Conservation (phyloP, 2,888 invertebrate genomes). For the Ormyrus nitidulus region DNA sequence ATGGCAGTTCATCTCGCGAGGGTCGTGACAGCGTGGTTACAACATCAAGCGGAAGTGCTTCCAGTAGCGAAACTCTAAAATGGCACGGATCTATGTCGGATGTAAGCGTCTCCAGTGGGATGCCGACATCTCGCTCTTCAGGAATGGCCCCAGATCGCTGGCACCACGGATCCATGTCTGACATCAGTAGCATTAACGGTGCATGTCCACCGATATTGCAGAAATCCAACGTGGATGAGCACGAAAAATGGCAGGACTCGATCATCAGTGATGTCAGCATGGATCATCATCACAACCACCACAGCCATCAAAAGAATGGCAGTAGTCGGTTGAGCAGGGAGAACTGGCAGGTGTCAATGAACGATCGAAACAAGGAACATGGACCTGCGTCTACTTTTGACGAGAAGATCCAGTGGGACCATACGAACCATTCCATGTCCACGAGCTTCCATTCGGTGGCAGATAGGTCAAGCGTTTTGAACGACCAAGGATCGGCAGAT, state of each 20-base stretch:
- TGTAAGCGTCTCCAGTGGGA: constrained; percentile 76
- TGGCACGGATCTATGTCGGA: constrained; percentile 82
- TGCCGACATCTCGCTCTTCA: constrained; percentile 62
- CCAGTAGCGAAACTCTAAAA: constrained; percentile 86
- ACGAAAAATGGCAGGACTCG: constrained; percentile 49
- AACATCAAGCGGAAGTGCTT: constrained; percentile 80
- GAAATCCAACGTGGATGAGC: constrained; percentile 55
- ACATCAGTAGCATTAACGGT: constrained; percentile 70
- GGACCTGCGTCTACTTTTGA: constrained; percentile 46
- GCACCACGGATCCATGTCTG: constrained; percentile 72
- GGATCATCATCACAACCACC: constrained; percentile 28
- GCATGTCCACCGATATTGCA: constrained; percentile 55
- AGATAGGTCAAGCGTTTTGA: constrained; percentile 66
- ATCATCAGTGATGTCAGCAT: constrained; percentile 36
- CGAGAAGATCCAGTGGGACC: constrained; percentile 42
- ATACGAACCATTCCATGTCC: constrained; percentile 33
- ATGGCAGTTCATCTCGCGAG: constrained; percentile 70
- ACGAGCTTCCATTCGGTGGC: constrained; percentile 45
- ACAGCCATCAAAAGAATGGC: constrained; percentile 8
- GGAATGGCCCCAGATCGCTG: constrained; percentile 64
- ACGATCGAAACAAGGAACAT: constrained; percentile 67
- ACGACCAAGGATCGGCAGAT: constrained; percentile 55
- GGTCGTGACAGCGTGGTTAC: constrained; percentile 82
- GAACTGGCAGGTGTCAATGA: constrained; percentile 71
- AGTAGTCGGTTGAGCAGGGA: constrained; percentile 59